phyloP scores from a whole-genome alignment of 2,113 vertebrate genomes.

The Montifringilla adamsi region DNA sequence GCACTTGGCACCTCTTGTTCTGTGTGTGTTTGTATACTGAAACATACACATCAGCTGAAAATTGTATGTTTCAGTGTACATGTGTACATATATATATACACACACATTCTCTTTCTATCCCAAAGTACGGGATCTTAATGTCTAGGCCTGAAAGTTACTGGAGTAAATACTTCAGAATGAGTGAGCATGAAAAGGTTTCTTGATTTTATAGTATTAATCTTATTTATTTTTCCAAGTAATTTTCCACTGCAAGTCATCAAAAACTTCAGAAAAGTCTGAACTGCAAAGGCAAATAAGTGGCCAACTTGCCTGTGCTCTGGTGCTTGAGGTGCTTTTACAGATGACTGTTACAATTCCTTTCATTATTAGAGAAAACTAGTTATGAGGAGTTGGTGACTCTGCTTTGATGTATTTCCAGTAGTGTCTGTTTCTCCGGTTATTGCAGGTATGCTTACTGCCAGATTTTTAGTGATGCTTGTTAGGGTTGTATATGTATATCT shows the following conservation, averaged over 20 bases:
- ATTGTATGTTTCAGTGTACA: neutral
- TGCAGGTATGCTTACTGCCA: neutral
- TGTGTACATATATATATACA: accelerated
- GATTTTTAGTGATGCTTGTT: neutral
- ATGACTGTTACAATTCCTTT: neutral
- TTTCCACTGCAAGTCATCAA: neutral
- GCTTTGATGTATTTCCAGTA: slow-evolving; percentile 18
- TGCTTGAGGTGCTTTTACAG: neutral
- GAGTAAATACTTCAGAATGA: neutral
- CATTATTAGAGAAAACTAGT: neutral
- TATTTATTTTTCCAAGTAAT: neutral
- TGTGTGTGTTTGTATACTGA: neutral
- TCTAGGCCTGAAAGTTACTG: neutral
- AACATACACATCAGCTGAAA: neutral
- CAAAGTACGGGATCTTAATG: neutral
- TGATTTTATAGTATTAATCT: neutral
- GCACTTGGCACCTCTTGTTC: neutral
- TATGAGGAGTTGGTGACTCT: neutral
- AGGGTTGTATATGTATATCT: neutral
- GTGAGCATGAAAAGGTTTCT: neutral
- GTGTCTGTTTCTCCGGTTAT: neutral
- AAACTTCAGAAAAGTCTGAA: neutral
- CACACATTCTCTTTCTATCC: neutral
- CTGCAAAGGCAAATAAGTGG: neutral
- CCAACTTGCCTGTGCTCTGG: neutral